Percentiles rank a stretch among this genome's conserved stretches.
These are phyloP conservation scores for Oopsacas minuta DNA, from an alignment of 37 sponge, comb jelly and placozoan genomes.

Conservation along the genomic window DNA sequence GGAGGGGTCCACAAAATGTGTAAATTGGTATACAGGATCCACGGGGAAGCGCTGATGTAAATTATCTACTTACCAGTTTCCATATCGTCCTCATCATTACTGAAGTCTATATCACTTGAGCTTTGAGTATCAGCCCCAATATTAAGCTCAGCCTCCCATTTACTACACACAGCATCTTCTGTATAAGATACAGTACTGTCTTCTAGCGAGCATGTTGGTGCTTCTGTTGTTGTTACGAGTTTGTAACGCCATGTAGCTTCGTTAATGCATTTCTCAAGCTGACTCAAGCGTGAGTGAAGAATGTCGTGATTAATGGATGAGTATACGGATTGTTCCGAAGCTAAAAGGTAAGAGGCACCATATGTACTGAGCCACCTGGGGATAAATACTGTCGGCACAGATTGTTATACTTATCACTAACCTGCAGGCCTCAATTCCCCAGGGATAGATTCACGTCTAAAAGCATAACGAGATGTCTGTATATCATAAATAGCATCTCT, in stretches of 20 bases:
- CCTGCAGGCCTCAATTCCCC: not conserved
- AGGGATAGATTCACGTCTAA: not conserved
- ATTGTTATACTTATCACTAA: too few species aligned
- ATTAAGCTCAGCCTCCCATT: not conserved
- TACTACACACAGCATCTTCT: not conserved
- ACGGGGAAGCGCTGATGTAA: too few species aligned
- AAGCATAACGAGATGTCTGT: not conserved
- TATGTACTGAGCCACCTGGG: too few species aligned
- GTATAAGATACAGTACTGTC: not conserved
- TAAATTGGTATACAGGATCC: too few species aligned
- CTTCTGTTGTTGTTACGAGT: conserved; percentile 47
- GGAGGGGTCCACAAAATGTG: too few species aligned
- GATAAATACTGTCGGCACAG: not conserved
- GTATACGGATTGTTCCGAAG: conserved; percentile 21
- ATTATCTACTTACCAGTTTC: not conserved
- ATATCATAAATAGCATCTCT: not conserved
- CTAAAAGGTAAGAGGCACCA: too few species aligned
- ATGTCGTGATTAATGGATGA: conserved; percentile 32
- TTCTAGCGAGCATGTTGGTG: not conserved
- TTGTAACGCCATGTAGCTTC: conserved; percentile 82
- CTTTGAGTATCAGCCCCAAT: not conserved
- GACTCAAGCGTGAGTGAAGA: conserved; percentile 41
- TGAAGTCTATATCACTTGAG: not conserved
- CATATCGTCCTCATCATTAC: conserved; percentile 12
- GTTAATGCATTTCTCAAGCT: conserved; percentile 61